phyloP scores from a whole-genome alignment of 2,888 invertebrate species.

The Drosophila nigricruria region DNA sequence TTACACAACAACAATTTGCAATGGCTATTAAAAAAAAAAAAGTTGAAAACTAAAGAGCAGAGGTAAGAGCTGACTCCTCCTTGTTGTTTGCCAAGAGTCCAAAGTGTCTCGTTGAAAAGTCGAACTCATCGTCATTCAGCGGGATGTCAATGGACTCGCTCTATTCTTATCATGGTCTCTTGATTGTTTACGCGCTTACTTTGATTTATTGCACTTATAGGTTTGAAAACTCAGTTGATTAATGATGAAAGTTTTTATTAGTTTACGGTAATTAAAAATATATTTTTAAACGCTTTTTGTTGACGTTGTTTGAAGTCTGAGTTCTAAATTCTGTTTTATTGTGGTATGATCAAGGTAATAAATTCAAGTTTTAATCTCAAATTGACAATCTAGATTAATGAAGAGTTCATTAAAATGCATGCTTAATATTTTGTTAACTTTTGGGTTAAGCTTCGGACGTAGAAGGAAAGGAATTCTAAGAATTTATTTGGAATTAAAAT shows the following conservation, averaged over 20 bases:
- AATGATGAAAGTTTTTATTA: conserved; percentile 75
- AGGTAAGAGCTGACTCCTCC: neutral
- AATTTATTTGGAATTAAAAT: neutral
- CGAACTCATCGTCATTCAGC: conserved; percentile 31
- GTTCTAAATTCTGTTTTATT: neutral
- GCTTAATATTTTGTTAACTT: neutral
- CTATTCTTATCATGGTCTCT: conserved; percentile 26
- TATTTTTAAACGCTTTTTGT: conserved; percentile 39
- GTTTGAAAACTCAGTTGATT: conserved; percentile 59
- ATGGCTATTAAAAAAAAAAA: neutral
- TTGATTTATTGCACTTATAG: conserved; percentile 74
- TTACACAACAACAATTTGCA: neutral
- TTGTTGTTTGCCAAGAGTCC: neutral
- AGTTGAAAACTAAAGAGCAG: neutral
- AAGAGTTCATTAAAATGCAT: neutral
- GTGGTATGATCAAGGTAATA: too few species aligned
- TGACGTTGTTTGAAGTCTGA: neutral
- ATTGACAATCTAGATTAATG: neutral
- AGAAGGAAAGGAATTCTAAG: neutral
- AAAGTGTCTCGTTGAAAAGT: conserved; percentile 16
- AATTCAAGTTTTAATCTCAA: neutral
- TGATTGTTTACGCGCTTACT: conserved; percentile 64
- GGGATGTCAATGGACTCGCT: neutral
- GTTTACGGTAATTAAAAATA: conserved; percentile 73
- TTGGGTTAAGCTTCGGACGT: neutral